Evolutionary conservation across 2,797 vertebrate species (phyloP).

Genomic region (Gobio occitaniae): DNA sequence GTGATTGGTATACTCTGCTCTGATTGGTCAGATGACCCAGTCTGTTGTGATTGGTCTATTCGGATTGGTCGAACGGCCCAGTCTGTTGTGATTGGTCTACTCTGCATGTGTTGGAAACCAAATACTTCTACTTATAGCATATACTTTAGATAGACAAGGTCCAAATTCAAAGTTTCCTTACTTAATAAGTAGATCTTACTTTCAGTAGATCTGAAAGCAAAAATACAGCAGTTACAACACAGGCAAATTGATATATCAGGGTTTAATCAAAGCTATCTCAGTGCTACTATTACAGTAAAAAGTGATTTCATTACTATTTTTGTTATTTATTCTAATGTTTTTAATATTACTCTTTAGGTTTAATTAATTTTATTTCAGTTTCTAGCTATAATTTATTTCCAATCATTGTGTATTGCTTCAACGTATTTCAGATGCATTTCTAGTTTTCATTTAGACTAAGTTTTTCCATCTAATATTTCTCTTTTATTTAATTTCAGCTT

Average conservation of each 20-base stretch:
- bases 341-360: not conserved
- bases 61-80: not conserved
- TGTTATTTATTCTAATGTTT: not conserved
- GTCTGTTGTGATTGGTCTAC: not conserved
- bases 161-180: not conserved
- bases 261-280: too few species aligned
- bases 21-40: not conserved
- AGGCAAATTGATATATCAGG: not conserved
- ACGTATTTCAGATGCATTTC: not conserved
- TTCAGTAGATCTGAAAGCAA: not conserved
- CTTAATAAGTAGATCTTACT: slow-evolving; percentile 1
- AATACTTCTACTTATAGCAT: not conserved
- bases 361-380: not conserved
- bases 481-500: not conserved
- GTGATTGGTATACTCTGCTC: not conserved
- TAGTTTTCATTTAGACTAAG: not conserved
- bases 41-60: not conserved
- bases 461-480: not conserved
- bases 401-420: not conserved
- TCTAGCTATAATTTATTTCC: not conserved
- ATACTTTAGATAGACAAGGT: not conserved
- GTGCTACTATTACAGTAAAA: not conserved
- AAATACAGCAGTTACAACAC: not conserved
- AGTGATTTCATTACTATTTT: not conserved
- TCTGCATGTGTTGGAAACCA: too few species aligned